A percentile compares a stretch with the other conserved stretches of the same genome.
These are phyloP conservation scores for Cephus spinipes DNA, from an alignment of 2,888 invertebrate species.

Conservation along the genomic window DNA sequence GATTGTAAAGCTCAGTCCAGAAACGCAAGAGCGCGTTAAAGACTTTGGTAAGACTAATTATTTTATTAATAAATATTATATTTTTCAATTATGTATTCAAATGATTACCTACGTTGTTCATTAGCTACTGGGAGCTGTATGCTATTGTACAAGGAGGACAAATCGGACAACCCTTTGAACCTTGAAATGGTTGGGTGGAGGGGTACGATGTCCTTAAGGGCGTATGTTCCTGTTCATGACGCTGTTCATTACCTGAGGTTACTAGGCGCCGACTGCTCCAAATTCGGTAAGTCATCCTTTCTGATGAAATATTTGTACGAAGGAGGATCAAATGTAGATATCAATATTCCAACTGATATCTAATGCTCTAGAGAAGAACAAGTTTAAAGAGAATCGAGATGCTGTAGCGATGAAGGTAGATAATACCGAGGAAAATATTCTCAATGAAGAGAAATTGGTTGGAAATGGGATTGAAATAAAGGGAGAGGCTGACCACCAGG, in stretches of 20 bases:
- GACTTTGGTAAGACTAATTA: conserved; percentile 73
- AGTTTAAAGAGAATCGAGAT: conserved; percentile 74
- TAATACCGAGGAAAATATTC: not conserved
- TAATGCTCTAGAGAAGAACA: conserved; percentile 72
- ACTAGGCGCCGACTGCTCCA: conserved; percentile 86
- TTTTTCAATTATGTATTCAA: not conserved
- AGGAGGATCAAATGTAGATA: not conserved
- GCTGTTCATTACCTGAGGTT: conserved; percentile 88
- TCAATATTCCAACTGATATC: not conserved
- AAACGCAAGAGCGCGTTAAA: conserved; percentile 77
- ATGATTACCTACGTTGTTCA: conserved; percentile 31
- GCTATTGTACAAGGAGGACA: conserved; percentile 73
- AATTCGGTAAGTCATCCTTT: conserved; percentile 75
- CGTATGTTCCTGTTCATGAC: conserved; percentile 88
- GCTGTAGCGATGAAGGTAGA: conserved; percentile 46
- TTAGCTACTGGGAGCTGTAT: conserved; percentile 81
- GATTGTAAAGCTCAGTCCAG: conserved; percentile 74
- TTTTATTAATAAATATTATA: conserved; percentile 7
- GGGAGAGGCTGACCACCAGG: conserved; percentile 6
- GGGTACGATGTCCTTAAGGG: conserved; percentile 86
- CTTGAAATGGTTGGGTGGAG: conserved; percentile 91
- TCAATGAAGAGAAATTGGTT: not conserved
- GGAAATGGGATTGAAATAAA: conserved; percentile 6
- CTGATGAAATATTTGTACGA: not conserved
- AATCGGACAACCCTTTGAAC: conserved; percentile 65